phyloP scores from a whole-genome alignment of 2,113 vertebrate genomes.

The Pithys albifrons region DNA sequence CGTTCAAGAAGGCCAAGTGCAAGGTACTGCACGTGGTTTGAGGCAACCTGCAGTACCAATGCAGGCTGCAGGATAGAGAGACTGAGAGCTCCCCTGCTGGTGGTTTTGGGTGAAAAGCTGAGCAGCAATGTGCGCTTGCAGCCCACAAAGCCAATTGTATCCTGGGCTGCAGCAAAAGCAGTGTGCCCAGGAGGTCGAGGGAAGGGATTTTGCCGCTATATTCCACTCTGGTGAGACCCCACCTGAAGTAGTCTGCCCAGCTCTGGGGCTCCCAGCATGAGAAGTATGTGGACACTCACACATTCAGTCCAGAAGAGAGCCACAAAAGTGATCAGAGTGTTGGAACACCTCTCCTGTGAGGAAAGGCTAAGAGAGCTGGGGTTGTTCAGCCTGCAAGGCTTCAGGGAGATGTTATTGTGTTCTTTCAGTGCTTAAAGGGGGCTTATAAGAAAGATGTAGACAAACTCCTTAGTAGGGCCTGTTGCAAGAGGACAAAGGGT shows the following conservation, averaged over 20 bases:
- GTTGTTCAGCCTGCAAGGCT: neutral
- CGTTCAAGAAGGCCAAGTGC: neutral
- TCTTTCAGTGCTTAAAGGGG: neutral
- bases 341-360: neutral
- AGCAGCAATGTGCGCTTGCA: neutral
- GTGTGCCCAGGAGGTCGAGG: neutral
- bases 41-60: neutral
- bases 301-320: neutral
- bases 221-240: neutral
- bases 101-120: neutral
- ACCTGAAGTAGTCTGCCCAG: neutral
- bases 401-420: neutral
- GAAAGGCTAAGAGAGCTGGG: neutral
- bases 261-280: neutral
- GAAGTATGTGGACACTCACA: neutral
- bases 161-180: neutral
- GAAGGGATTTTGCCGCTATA: neutral
- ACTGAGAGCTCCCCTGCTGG: neutral
- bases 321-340: neutral
- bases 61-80: neutral
- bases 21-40: neutral
- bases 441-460: neutral
- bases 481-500: neutral
- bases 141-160: neutral
- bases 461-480: neutral